phyloP scores from a whole-genome alignment of 1,140 invertebrate species.

The Drosophila triauraria region DNA sequence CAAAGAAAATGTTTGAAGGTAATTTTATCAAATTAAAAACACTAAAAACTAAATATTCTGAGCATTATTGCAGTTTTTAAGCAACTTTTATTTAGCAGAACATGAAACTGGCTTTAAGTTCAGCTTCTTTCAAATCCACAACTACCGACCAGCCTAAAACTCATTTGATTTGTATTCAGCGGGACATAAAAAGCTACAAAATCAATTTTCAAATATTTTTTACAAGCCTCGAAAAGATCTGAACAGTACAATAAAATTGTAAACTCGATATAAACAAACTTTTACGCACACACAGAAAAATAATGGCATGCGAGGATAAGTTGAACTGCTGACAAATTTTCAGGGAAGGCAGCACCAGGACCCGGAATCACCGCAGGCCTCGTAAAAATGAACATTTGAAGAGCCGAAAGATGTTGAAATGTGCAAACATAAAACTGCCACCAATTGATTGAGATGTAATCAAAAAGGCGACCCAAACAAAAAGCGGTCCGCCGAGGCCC shows the following conservation, averaged over 20 bases:
- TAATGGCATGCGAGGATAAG: constrained; percentile 45
- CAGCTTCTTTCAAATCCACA: too few relatives aligned
- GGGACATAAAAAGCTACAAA: constrained; percentile 26
- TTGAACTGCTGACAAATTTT: constrained; percentile 73
- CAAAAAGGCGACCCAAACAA: constrained; percentile 60
- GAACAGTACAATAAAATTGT: constrained; percentile 72
- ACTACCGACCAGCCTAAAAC: background rate
- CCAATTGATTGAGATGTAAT: constrained; percentile 83
- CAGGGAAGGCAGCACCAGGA: constrained; percentile 22
- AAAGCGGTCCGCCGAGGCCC: constrained; percentile 30
- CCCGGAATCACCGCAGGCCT: constrained; percentile 65
- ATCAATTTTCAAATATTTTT: constrained; percentile 63
- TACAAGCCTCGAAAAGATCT: constrained; percentile 47
- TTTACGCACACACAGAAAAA: constrained; percentile 36
- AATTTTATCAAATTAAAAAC: too few relatives aligned
- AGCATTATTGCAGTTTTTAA: too few relatives aligned
- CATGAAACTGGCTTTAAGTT: background rate
- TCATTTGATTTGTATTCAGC: constrained; percentile 3
- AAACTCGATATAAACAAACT: constrained; percentile 77
- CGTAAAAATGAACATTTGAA: constrained; percentile 76
- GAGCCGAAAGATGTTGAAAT: constrained; percentile 76
- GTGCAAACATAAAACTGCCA: constrained; percentile 81
- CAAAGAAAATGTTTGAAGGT: background rate
- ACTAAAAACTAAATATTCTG: background rate
- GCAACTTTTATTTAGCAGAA: background rate